Base-by-base conservation (phyloP, 2,888 invertebrate genomes). In the Plebejus melissa region DNA sequence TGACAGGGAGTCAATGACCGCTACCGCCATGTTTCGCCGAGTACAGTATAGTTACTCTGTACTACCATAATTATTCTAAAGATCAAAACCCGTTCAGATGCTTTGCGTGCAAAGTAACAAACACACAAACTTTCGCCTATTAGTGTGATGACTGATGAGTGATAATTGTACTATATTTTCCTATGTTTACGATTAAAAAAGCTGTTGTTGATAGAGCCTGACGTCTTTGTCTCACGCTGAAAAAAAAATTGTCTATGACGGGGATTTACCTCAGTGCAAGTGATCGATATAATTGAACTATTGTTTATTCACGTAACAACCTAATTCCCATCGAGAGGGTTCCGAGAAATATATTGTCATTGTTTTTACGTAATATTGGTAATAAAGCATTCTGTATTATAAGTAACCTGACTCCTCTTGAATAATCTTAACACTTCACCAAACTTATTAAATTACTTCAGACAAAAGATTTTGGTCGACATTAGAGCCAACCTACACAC, bases 321-420 rank as follows among this genome's bases (percentile, higher is more conserved):
- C 46, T 22, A 22, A 22, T 71, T 71, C 71, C 22, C 71, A 71
- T 46, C 46, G 46, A 46, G 46, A 9, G 71, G 71, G 71, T 71
- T 46, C 71, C 11, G 4, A 71, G 71, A 71, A 70, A 22, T 9
- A 36, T 28, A 60, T 60, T 41, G 46, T 71, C 46, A 71, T 71
- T 71, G 71, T 71, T 41, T 70, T 41, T 71, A 36, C 65, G 65
- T 65, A 65, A 65, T 65, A 32, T 65, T 65, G 32, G 65, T 65
- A 65, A 65, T 65, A 65, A 65, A 28, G 22, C 58, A 28, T 28
- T 60, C 9, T 2, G 3, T 11, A 11, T 22, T 11, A 11, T 22
- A 22, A 22, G 58, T 60, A 60, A 60, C 58, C 7, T 65, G 28
- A 65, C 65, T 65, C 65, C 0, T n/a, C 22, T 11, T 58, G 7